These are phyloP conservation scores for Octomys mimax DNA, from an alignment of 2,797 vertebrate species.

Conservation along the genomic window DNA sequence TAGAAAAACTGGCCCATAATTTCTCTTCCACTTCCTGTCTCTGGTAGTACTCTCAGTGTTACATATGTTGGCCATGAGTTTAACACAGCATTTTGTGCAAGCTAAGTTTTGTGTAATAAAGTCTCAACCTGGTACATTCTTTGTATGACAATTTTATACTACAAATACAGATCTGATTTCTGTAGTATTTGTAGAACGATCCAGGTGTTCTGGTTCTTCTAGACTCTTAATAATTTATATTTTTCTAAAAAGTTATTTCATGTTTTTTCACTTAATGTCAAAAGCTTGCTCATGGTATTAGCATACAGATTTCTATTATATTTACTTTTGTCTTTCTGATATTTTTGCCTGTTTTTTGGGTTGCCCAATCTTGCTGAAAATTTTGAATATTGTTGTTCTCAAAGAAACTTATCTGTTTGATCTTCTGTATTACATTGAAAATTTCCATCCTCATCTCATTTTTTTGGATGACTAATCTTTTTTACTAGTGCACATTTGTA, in stretches of 20 bases:
- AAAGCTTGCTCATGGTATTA: neutral
- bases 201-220: constrained; percentile 36
- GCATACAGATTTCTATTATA: neutral
- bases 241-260: constrained; percentile 64
- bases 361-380: neutral
- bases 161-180: constrained; percentile 35
- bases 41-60: neutral
- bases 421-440: neutral
- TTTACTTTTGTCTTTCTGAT: neutral
- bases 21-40: constrained; percentile 1
- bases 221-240: constrained; percentile 36
- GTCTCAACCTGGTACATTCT: neutral
- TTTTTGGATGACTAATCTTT: neutral
- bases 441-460: constrained; percentile 29
- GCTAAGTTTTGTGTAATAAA: constrained; percentile 22
- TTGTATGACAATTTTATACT: constrained; percentile 33
- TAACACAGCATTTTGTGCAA: neutral
- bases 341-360: constrained; percentile 34
- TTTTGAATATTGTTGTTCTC: constrained; percentile 19
- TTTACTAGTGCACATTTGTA: too few relatives aligned
- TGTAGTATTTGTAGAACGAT: constrained; percentile 19
- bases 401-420: constrained; percentile 22
- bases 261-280: constrained; percentile 54
- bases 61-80: neutral
- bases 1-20: neutral